These are phyloP conservation scores for Struthidea cinerea DNA, from an alignment of 2,113 vertebrate species.

Conservation along the genomic window DNA sequence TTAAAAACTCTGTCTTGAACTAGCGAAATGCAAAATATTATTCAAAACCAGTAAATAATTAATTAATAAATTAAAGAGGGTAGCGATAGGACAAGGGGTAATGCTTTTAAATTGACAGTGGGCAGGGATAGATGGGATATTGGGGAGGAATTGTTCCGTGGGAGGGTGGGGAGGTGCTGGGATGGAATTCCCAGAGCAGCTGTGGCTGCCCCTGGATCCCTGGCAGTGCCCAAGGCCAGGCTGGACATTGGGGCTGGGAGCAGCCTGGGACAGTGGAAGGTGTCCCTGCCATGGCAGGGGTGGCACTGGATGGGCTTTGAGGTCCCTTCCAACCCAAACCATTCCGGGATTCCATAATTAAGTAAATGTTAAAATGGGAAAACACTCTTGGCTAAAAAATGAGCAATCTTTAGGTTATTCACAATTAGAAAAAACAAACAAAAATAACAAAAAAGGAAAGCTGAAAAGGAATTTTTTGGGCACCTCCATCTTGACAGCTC, in stretches of 20 bases:
- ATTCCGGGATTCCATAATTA: neutral
- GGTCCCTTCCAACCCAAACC: too few relatives aligned
- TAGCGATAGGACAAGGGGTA: neutral
- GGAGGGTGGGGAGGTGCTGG: neutral
- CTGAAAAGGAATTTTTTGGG: neutral
- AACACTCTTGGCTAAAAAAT: neutral
- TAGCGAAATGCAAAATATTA: neutral
- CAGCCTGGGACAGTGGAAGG: neutral
- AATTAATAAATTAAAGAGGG: neutral
- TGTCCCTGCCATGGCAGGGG: neutral
- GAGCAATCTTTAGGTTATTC: neutral
- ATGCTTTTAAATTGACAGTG: neutral
- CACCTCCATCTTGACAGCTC: neutral
- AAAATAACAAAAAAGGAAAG: neutral
- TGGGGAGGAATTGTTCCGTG: neutral
- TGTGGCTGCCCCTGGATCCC: neutral
- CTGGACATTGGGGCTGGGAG: neutral
- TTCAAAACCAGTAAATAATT: neutral
- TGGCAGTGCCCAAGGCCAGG: neutral
- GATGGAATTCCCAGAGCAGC: neutral
- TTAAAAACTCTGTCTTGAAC: neutral
- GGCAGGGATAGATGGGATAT: too few relatives aligned
- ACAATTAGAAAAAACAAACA: neutral
- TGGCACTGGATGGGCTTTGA: fast-evolving
- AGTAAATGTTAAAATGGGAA: neutral